Evolutionary conservation across 2,113 vertebrate genomes (phyloP).

Genomic region (Pundamilia nyererei): DNA sequence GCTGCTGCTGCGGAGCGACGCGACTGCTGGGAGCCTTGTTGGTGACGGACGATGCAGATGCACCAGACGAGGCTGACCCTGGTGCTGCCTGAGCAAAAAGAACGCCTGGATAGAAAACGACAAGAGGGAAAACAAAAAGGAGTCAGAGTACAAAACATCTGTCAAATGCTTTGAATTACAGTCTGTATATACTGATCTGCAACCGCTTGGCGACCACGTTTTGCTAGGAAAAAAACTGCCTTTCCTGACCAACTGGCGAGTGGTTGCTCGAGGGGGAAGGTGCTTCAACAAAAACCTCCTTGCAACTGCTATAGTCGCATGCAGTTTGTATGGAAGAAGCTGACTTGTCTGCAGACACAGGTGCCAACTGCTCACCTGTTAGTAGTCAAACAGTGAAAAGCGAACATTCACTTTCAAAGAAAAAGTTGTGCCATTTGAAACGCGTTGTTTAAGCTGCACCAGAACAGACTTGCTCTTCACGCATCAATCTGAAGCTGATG

Average conservation of each 20-base stretch:
- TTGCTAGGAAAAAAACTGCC: neutral
- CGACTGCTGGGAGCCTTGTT: conserved; percentile 68
- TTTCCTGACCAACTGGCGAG: neutral
- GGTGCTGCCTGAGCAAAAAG: conserved; percentile 87
- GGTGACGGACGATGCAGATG: conserved; percentile 63
- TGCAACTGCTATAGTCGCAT: neutral
- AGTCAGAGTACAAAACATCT: neutral
- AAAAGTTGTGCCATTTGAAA: neutral
- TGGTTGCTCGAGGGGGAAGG: neutral
- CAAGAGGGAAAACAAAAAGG: neutral
- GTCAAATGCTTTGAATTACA: neutral
- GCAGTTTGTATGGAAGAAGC: neutral
- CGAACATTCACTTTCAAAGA: neutral
- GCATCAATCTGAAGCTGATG: neutral
- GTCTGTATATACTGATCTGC: neutral
- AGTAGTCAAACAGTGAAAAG: neutral
- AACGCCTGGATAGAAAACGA: conserved; percentile 74
- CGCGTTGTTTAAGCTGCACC: neutral
- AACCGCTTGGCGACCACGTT: neutral
- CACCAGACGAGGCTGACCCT: conserved; percentile 68
- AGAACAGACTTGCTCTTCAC: neutral
- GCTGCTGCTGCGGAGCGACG: conserved; percentile 45
- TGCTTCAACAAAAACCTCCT: neutral
- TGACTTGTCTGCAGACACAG: neutral
- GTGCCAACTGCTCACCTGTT: neutral